Evolutionary conservation across 2,888 invertebrate genomes (phyloP), one percentile per base, ranked within the genome.

Genomic region (Anagyrus pseudococci): DNA sequence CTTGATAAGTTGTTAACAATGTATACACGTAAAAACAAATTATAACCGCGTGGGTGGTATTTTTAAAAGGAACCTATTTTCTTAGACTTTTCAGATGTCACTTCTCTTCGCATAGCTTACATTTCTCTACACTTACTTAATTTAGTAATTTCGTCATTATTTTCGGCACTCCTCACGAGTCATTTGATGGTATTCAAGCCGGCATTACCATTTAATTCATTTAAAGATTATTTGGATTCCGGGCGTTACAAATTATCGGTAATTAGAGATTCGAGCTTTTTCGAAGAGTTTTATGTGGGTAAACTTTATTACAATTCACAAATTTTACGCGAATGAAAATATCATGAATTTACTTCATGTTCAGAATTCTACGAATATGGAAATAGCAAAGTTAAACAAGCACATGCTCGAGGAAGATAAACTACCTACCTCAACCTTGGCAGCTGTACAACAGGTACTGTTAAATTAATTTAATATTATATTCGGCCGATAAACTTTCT

Each of bases 91-190:
- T 2, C 52, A 48, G 17, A 22, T 7, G 17, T 19, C 17, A 37
- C 40, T 1, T 60, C 64, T 6, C 47, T 66, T 3, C 66, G 68
- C 41, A 59, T 70, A 6, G 63, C 65, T 2, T 70, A 69, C 54
- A 64, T 55, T 7, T 57, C 64, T 2, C 19, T 65, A 3, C 57
- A 54, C 13, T 29, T 58, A 17, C 50, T 58, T 2, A 48, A 54
- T 6, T 54, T 65, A 23, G 17, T 61, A 2, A 10, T 65, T 7
- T 61, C 22, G 49, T 33, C 64, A 8, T 17, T 68, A 2, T 73
- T 71, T 47, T 69, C 71, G 2, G 72, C 71, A 1, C 46, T 67
- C 1, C 66, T 73, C 2, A 68, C 68, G 22, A 67, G 70, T 22
- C 68, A 55, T n/a, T 62, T 72, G 20, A 65, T 71, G 37, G 37